Conservation (phyloP, 2,113 vertebrate genomes). For the Epinephelus moara region DNA sequence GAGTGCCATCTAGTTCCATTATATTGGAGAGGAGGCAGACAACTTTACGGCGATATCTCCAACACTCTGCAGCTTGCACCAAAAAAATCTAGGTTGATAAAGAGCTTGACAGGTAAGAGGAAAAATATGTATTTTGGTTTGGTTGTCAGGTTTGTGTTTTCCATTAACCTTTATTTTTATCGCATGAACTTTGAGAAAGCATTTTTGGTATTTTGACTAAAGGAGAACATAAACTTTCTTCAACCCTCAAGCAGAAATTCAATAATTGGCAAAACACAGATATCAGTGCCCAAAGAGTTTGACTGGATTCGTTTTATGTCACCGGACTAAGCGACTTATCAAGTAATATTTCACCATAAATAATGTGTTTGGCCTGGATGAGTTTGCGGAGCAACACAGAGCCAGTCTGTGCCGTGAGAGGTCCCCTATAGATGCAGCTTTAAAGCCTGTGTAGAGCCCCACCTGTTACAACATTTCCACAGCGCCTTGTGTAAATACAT, state of each 20-base stretch:
- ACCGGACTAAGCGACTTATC: background rate
- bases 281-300: background rate
- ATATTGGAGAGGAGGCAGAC: too few species aligned
- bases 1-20: too few species aligned
- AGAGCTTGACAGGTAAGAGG: too few species aligned
- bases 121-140: too few species aligned
- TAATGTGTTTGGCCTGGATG: background rate
- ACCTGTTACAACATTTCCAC: slow-evolving; percentile 6
- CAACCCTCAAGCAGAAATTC: too few species aligned
- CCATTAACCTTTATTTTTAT: too few species aligned
- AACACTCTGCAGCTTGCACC: too few species aligned
- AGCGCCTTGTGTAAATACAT: slow-evolving; percentile 39
- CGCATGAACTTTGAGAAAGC: background rate
- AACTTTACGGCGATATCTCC: too few species aligned
- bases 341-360: background rate
- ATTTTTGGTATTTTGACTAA: background rate
- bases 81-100: too few species aligned
- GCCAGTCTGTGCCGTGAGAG: background rate
- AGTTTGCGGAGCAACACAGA: too few species aligned
- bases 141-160: too few species aligned
- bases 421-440: background rate
- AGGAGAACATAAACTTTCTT: too few species aligned
- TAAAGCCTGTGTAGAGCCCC: background rate
- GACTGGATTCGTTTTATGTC: background rate
- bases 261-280: background rate